Evolutionary conservation across 2,888 invertebrate genomes (phyloP), one percentile per base, ranked within the genome.

Genomic region (Tanytarsus gracilentus): DNA sequence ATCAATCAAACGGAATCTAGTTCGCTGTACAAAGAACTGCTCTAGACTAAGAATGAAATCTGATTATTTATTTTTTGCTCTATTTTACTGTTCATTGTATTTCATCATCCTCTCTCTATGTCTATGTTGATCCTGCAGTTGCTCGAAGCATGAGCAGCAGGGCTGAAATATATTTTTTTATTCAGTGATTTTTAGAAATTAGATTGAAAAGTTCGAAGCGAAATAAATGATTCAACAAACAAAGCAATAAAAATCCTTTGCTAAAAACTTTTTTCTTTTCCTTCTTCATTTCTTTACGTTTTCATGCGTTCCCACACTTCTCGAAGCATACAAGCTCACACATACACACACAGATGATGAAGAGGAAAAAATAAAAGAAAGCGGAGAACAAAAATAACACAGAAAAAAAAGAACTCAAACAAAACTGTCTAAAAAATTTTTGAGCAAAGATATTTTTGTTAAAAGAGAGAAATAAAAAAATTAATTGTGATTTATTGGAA

Each of bases 31-130:
- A n/a, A n/a, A n/a, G n/a, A n/a, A n/a, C n/a, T n/a, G n/a, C n/a
- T n/a, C n/a, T n/a, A n/a, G n/a, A 33, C 11, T 16, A 14, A 16
- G 21, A 16, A 26, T 48, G 58, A 48, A 58, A 58, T 58, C 48
- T 58, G 58, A 58, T 58, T 56, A 56, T 56, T 58, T 58, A 58
- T 58, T 58, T n/a, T 53, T 58, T 58, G 58, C 58, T 58, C 58
- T 58, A 58, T 58, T 48, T 58, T 58, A 18, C 27, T 49, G 25
- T 27, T 26, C 25, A 49, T 33, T 58, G 29, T 39, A n/a, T 23
- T 18, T 48, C 30, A 58, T 58, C 48, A 48, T 56, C 26, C 44
- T 18, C 44, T 11, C 7, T 44, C n/a, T n/a, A 36, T 36, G 16
- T 16, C 36, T 14, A 36, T 16, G 16, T 14, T 14, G n/a, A 2